Base-by-base conservation (phyloP, 2,797 vertebrate genomes). In the Diplodus puntazzo region DNA sequence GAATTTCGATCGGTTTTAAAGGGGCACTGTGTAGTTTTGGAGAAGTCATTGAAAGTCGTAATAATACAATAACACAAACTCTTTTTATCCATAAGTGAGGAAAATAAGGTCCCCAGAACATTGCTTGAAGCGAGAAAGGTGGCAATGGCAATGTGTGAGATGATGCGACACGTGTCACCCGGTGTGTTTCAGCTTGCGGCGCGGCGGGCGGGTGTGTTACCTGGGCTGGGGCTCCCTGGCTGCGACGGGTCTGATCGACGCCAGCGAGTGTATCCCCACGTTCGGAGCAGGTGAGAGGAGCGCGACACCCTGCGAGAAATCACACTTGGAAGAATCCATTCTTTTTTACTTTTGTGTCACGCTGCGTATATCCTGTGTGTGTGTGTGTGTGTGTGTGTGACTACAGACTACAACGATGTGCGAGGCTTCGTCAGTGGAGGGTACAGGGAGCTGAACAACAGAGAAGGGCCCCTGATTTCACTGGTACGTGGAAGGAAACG, bases 151-250 rank as follows among this genome's bases (percentile, higher is more conserved):
- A 20, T 13, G 5, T 12, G 11, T 10, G 1, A 55, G 17, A 25
- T 20, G 7, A 30, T 23, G 20, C 11, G 2, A 48, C 7, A 48
- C 17, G 6, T 49, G 2, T 20, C 7, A 9, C 10, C 1, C 10
- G 2, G 0, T 80, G 8, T 77, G 75, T 55, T 86, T 53, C 79
- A 96, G 96, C 80, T 82, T 96, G 59, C 80, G 69, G 82, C 59
- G 87, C 34, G 93, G 94, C 42, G 82, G 94, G 48, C 87, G 82
- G 1, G 91, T 96, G 50, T 95, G 94, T 69, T 93, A 96, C 75
- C 85, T 96, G 21, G 96, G 95, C 50, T 97, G 96, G 96, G 92
- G 93, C 48, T 94, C 92, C 18, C 85, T 95, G 7, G 95, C 93
- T 12, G 72, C 95, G 23, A 86, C 95, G 13, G 94, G 94, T 46